Percentiles rank a stretch among this genome's conserved stretches.
phyloP scores from a whole-genome alignment of 2,888 invertebrate species.

The Odontocerum albicorne region DNA sequence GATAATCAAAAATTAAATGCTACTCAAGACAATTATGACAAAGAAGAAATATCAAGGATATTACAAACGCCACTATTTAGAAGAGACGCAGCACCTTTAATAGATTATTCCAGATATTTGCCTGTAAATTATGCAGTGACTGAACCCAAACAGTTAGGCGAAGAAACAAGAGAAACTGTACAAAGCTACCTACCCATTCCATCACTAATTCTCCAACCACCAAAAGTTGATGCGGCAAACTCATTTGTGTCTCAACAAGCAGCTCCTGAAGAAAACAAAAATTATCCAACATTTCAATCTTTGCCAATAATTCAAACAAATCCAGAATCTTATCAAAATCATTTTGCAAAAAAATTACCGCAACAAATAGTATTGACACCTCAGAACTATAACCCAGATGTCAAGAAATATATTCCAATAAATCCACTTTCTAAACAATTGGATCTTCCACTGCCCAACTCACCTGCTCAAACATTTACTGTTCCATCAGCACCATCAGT shows the following conservation, averaged over 20 bases:
- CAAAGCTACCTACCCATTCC: constrained; percentile 8
- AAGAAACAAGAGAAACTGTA: constrained; percentile 13
- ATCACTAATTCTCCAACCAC: constrained; percentile 28
- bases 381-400: background rate
- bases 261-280: constrained; percentile 2
- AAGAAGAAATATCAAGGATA: constrained; percentile 27
- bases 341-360: background rate
- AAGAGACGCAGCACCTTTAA: constrained; percentile 11
- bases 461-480: constrained; percentile 4
- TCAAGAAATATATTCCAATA: constrained; percentile 15
- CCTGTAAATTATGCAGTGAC: constrained; percentile 17
- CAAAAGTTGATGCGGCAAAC: constrained; percentile 26
- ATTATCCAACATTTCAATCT: constrained; percentile 2
- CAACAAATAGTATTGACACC: constrained; percentile 1
- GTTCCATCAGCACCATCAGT: constrained; percentile 47
- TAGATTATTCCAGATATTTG: constrained; percentile 25
- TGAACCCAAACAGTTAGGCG: constrained; percentile 16
- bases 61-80: constrained; percentile 32
- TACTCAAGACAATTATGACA: constrained; percentile 1
- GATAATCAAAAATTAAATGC: constrained; percentile 16
- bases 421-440: constrained; percentile 34
- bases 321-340: background rate
- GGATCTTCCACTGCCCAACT: constrained; percentile 29
- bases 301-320: constrained; percentile 2
- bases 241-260: constrained; percentile 1